Base-by-base conservation (phyloP, 2,797 vertebrate genomes). In the Aldrovandia affinis region DNA sequence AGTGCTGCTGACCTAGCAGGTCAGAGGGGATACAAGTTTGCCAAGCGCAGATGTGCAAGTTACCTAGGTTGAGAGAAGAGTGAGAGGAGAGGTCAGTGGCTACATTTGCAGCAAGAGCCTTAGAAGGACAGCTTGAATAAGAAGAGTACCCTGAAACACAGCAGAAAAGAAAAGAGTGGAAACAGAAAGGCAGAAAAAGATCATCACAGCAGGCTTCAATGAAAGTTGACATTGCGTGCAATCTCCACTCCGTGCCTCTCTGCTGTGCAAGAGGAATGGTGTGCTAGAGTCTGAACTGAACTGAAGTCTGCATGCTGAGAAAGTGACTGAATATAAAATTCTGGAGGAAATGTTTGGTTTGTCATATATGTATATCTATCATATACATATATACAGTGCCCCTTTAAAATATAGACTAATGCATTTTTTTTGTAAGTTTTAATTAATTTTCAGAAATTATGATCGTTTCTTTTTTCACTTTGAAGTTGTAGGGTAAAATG, bases 1-100 rank as follows among this genome's bases (percentile, higher is more conserved):
- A 39, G 15, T 7, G 22, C 65, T 20, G 18, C 30, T 20, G 33
- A 36, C 8, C 20, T 70, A 70, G 65, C 33, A 36, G n/a, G 79
- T 83, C 10, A 55, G 77, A 9, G 6, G 25, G 44, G 44, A 22
- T 28, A 50, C 2, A 55, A 55, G n/a, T 30, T 55, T 8, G 83
- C 63, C 39, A 84, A 88, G 82, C 87, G 82, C 78, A 88, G 87
- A 83, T 42, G 86, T 93, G 87, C 81, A 89, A 89, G 90, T 98
- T 98, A 98, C 97, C 97, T 93, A 97, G 92, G 92, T 97, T 96
- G 94, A 97, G 95, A 96, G 96, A 94, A 94, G 96, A 94, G 90
- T 95, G 90, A 92, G 94, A 93, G 91, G 96, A 96, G 95, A 96
- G 94, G 92, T 97, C 97, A 97, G 97, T 97, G 93, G 93, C 95